A percentile compares a stretch with the other conserved stretches of the same genome.
phyloP scores from a whole-genome alignment of 2,888 invertebrate species.

The Drosophila subsilvestris region DNA sequence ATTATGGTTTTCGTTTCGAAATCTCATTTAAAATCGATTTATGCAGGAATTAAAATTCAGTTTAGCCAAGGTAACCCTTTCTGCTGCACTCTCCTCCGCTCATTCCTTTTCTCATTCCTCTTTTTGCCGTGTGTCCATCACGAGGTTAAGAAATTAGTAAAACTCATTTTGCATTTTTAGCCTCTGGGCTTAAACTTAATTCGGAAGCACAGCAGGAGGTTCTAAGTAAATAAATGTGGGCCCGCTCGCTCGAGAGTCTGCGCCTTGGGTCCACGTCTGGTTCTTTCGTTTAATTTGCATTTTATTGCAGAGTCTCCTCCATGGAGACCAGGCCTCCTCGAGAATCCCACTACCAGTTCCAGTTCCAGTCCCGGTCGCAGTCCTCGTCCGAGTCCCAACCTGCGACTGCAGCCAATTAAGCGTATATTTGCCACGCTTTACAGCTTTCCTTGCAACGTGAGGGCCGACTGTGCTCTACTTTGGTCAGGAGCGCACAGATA shows the following conservation, averaged over 20 bases:
- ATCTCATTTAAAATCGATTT: conserved; percentile 83
- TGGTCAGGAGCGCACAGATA: conserved; percentile 53
- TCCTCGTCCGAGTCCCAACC: conserved; percentile 19
- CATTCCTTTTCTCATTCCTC: not conserved
- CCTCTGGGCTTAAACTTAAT: conserved; percentile 90
- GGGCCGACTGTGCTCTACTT: conserved; percentile 64
- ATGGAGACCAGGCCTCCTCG: conserved; percentile 2
- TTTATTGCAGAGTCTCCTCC: conserved; percentile 72
- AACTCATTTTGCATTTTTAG: conserved; percentile 86
- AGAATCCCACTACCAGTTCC: not conserved
- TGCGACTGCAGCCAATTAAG: conserved; percentile 72
- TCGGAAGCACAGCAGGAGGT: conserved; percentile 90
- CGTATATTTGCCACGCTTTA: conserved; percentile 80
- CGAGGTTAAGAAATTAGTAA: conserved; percentile 83
- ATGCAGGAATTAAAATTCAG: conserved; percentile 78
- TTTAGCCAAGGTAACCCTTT: conserved; percentile 40
- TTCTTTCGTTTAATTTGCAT: conserved; percentile 82
- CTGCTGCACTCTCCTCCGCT: not conserved
- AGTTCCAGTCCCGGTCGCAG: too few relatives aligned
- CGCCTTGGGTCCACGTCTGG: conserved; percentile 8
- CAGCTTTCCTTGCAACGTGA: conserved; percentile 54
- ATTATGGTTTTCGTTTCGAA: conserved; percentile 56
- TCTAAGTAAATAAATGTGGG: conserved; percentile 84
- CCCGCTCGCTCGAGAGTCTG: conserved; percentile 60
- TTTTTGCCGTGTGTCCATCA: conserved; percentile 72